Evolutionary conservation across 1,140 invertebrate genomes (phyloP).

Genomic region (Diabrotica undecimpunctata): DNA sequence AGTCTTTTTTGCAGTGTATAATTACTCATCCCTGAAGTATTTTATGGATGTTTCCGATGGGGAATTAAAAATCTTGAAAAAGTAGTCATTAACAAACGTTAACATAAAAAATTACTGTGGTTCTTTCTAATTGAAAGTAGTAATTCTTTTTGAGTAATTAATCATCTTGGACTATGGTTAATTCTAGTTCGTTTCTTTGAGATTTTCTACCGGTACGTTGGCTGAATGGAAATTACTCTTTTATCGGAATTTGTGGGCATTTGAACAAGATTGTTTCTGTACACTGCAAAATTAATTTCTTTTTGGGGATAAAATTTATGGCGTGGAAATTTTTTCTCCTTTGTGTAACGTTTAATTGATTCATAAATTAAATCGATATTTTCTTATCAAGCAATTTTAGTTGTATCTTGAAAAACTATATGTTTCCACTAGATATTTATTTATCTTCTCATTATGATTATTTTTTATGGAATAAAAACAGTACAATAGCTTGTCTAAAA

Average conservation of each 20-base stretch:
- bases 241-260: background rate
- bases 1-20: background rate
- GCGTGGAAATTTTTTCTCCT: too few relatives aligned
- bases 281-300: background rate
- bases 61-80: background rate
- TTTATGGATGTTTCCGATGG: background rate
- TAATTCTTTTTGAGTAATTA: constrained; percentile 10
- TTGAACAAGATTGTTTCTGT: background rate
- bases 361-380: too few relatives aligned
- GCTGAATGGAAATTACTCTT: background rate
- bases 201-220: background rate
- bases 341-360: too few relatives aligned
- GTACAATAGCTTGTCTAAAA: too few relatives aligned
- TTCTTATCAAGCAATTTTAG: too few relatives aligned
- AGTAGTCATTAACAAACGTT: background rate
- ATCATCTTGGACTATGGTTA: constrained; percentile 6
- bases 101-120: constrained; percentile 5
- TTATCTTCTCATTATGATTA: too few relatives aligned
- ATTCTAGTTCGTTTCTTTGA: background rate
- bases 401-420: too few relatives aligned
- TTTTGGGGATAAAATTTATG: background rate
- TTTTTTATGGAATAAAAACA: too few relatives aligned
- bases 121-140: constrained; percentile 10
- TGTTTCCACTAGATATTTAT: too few relatives aligned
- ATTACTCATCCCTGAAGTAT: background rate